phyloP scores from a whole-genome alignment of 1,140 invertebrate genomes.

The Drosophila burlai region DNA sequence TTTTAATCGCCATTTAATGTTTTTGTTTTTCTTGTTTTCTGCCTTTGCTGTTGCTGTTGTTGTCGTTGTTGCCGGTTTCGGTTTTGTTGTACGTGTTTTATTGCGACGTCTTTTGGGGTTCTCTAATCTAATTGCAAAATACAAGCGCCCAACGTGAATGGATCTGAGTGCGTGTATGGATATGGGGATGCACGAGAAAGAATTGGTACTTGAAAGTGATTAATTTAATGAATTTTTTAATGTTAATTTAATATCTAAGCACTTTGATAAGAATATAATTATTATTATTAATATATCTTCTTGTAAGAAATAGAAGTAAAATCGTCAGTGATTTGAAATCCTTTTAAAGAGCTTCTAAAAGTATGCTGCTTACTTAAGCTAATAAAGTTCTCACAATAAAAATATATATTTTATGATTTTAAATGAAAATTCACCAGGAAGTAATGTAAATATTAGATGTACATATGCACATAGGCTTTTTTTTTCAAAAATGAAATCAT shows the following conservation, averaged over 20 bases:
- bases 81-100: slow-evolving; percentile 63
- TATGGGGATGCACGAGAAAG: not conserved
- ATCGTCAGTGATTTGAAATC: not conserved
- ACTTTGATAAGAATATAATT: not conserved
- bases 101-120: slow-evolving; percentile 73
- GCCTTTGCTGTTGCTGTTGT: not conserved
- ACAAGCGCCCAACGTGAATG: slow-evolving; percentile 45
- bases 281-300: not conserved
- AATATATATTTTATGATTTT: too few species aligned
- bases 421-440: too few species aligned
- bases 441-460: too few species aligned
- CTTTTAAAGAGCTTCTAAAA: not conserved
- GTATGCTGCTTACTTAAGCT: not conserved
- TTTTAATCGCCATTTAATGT: slow-evolving; percentile 83
- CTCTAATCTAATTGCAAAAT: slow-evolving; percentile 82
- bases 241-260: not conserved
- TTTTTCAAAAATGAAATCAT: too few species aligned
- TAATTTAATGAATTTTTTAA: not conserved
- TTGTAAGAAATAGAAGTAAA: not conserved
- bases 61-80: slow-evolving; percentile 12
- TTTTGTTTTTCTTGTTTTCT: slow-evolving; percentile 77
- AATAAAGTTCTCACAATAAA: too few species aligned
- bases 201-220: not conserved
- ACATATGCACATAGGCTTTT: too few species aligned
- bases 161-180: slow-evolving; percentile 12